phyloP scores from a whole-genome alignment of 92 coral and sea anemone species.

The Nematostella vectensis region DNA sequence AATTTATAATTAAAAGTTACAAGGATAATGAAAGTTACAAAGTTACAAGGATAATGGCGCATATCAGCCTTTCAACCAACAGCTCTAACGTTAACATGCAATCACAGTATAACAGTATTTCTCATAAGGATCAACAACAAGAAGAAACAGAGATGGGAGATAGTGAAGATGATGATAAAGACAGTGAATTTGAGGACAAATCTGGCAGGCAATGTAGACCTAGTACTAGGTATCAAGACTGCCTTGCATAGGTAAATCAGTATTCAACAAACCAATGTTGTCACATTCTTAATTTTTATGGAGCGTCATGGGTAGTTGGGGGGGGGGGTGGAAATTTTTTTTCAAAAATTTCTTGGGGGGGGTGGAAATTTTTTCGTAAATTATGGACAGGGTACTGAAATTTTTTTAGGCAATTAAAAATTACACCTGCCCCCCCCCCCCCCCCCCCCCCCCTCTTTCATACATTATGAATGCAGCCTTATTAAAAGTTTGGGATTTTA shows the following conservation, averaged over 20 bases:
- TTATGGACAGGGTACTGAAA: not conserved
- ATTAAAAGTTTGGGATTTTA: too few relatives aligned
- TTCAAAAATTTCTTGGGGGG: too few relatives aligned
- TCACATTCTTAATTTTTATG: too few relatives aligned
- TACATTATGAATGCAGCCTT: not conserved
- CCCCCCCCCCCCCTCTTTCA: not conserved
- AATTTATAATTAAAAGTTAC: constrained; percentile 22
- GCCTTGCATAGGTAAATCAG: constrained; percentile 11
- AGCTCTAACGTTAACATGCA: constrained; percentile 12
- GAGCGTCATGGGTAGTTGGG: too few relatives aligned
- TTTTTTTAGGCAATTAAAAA: not conserved
- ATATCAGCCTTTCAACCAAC: constrained; percentile 27
- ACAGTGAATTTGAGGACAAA: constrained; percentile 7
- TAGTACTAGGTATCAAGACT: constrained; percentile 22
- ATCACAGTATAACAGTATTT: constrained; percentile 18
- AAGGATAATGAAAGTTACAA: constrained; percentile 15
- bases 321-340: too few relatives aligned
- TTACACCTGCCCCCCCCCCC: not conserved
- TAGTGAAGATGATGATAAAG: constrained; percentile 23
- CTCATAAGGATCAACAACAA: constrained; percentile 13
- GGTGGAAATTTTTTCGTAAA: too few relatives aligned
- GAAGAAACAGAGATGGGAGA: constrained; percentile 15
- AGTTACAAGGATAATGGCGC: constrained; percentile 29
- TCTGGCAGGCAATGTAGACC: constrained; percentile 18
- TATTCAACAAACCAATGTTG: not conserved